phyloP scores from a whole-genome alignment of 2,113 vertebrate species.

The Numida meleagris region DNA sequence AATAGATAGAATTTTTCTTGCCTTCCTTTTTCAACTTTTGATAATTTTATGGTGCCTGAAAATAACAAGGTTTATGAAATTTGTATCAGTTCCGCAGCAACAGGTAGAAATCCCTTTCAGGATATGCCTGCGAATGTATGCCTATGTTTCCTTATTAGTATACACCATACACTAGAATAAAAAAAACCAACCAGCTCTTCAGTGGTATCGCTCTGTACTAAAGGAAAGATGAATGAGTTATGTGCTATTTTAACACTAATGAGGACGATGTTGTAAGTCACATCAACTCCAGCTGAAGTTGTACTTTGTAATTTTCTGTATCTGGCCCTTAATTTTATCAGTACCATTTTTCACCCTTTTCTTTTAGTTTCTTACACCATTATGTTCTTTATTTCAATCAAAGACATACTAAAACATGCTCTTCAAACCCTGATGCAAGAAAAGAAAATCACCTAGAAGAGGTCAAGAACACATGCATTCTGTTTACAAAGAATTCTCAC shows the following conservation, averaged over 20 bases:
- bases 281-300: not conserved
- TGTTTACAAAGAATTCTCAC: not conserved
- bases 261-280: not conserved
- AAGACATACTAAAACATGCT: not conserved
- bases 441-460: not conserved
- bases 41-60: not conserved
- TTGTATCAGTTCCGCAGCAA: not conserved
- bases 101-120: not conserved
- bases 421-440: not conserved
- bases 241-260: not conserved
- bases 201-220: not conserved
- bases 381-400: not conserved
- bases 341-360: not conserved
- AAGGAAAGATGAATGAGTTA: conserved; percentile 10
- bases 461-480: not conserved
- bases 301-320: not conserved
- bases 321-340: not conserved
- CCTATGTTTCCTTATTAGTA: not conserved
- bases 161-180: not conserved
- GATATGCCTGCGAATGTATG: not conserved
- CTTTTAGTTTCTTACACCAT: not conserved
- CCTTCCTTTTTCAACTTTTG: not conserved
- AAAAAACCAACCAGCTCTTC: not conserved
- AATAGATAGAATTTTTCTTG: not conserved
- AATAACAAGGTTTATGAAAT: not conserved